Evolutionary conservation across 2,113 vertebrate genomes (phyloP), one percentile per base, ranked within the genome.

Genomic region (human): DNA sequence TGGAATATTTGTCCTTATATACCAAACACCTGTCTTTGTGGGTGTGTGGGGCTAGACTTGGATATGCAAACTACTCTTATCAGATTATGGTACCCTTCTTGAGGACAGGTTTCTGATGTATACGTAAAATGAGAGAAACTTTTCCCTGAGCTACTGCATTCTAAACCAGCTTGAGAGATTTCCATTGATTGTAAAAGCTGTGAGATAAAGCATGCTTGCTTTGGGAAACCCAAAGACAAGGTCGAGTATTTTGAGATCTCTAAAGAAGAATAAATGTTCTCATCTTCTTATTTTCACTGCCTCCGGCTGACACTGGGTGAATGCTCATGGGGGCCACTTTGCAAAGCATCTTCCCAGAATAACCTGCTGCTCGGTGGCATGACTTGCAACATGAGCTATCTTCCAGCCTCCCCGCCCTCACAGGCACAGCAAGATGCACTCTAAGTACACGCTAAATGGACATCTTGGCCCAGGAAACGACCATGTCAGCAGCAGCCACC

Each of bases 401-500:
- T 61, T n/a, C 68, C 90, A 18, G 76, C 90, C 75, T 13, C 11
- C 0, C 89, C 50, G 32, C 1, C 38, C 68, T 3, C 10, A 75
- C 86, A 16, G 90, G 48, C 61, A 22, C 40, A 18, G 89, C 81
- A 50, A 88, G 92, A 83, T 3, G 86, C 61, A 35, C 91, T 93
- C 89, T 92, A 43, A 92, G 93, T 55, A 52, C 93, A 84, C 22
- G 0, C 93, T 87, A 97, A 98, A 96, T 97, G 97, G 97, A 95
- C 93, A 12, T 93, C 87, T 97, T 97, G 97, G 97, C 97, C 96
- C 55, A 2, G 93, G 96, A 97, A 97, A 87, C 0, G 7, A 22
- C 89, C 18, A 0, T 3, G 96, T 96, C 96, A 97, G 97, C 97
- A 92, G 80, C 5, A 11, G 72, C n/a, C 8, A 66, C 27, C 0